Evolutionary conservation across 2,113 vertebrate species (phyloP), one percentile per base, ranked within the genome.

Genomic region (Mugil cephalus): DNA sequence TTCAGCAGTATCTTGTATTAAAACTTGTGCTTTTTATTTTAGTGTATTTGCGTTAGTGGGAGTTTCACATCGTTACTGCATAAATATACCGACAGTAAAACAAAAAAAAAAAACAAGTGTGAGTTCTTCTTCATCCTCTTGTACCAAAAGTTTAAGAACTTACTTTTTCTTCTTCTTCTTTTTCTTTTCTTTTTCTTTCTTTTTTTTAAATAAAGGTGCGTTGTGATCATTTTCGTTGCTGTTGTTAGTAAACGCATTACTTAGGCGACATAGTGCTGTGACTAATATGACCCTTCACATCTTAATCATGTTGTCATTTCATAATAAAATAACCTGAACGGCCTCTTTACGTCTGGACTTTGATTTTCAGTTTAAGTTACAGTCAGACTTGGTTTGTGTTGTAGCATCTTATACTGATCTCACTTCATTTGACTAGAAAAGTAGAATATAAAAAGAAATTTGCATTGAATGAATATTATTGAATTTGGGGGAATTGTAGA

Each of bases 21-120:
- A 30, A 30, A 30, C 24, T 46, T 69, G 45, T 82, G 58, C 21
- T 17, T 73, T 69, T 59, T n/a, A n/a, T n/a, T n/a, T n/a, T 80
- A 73, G 58, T 81, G 48, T 54, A 52, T 67, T 68, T 78, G 54
- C 79, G 58, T 81, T 63, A 18, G 50, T 79, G n/a, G 50, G 47
- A 24, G 42, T 69, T n/a, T 60, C 39, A 61, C 42, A 36, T 55
- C 67, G 51, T 87, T 75, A 56, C 30, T 69, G 19, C 64, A 53
- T 67, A 46, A 36, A 40, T 73, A 42, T 56, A 48, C 51, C 39
- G 47, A 51, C 19, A 8, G 10, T 13, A 7, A 62, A 52, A 30
- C 5, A 30, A 30, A 30, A 30, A 2, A 30, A 30, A 30, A 30
- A 30, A 30, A 46, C 2, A 34, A 17, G 19, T 36, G 6, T 38